Evolutionary conservation across 2,888 invertebrate species (phyloP).

Genomic region (Catocala nupta): DNA sequence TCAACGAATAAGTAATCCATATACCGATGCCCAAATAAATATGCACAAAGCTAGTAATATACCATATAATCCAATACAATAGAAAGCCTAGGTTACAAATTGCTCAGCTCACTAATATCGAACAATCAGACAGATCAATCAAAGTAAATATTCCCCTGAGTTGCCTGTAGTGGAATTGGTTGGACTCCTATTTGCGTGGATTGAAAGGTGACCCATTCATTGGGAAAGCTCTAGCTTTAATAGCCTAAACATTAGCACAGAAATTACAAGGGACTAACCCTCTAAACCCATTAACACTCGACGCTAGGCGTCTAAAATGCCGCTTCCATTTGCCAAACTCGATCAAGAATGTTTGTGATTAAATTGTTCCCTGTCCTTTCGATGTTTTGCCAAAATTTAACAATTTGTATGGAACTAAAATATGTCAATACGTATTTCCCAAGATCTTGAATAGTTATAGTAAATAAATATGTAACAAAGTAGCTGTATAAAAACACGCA

Average conservation of each 20-base stretch:
- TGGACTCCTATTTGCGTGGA: slow-evolving; percentile 47
- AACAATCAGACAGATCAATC: slow-evolving; percentile 29
- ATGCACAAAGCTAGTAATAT: too few relatives aligned
- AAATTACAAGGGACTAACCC: slow-evolving; percentile 73
- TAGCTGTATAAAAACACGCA: too few relatives aligned
- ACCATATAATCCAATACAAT: neutral
- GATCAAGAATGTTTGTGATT: too few relatives aligned
- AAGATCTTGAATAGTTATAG: too few relatives aligned
- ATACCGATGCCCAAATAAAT: too few relatives aligned
- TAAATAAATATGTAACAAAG: too few relatives aligned
- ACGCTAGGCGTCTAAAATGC: slow-evolving; percentile 51
- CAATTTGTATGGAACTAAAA: too few relatives aligned
- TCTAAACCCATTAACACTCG: slow-evolving; percentile 66
- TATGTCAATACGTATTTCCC: too few relatives aligned
- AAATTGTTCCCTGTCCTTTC: too few relatives aligned
- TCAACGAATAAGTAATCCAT: too few relatives aligned
- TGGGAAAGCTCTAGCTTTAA: slow-evolving; percentile 61
- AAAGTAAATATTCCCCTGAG: slow-evolving; percentile 22
- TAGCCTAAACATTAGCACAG: slow-evolving; percentile 70
- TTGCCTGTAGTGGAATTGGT: slow-evolving; percentile 29
- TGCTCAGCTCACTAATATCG: slow-evolving; percentile 17
- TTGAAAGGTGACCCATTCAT: slow-evolving; percentile 61
- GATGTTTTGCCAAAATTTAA: too few relatives aligned
- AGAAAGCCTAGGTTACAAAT: slow-evolving; percentile 6
- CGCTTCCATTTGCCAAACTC: slow-evolving; percentile 24